Percentiles rank a stretch among this genome's conserved stretches.
These are phyloP conservation scores for Mesopsocus fuscifrons DNA, from an alignment of 2,888 invertebrate species.

Conservation along the genomic window DNA sequence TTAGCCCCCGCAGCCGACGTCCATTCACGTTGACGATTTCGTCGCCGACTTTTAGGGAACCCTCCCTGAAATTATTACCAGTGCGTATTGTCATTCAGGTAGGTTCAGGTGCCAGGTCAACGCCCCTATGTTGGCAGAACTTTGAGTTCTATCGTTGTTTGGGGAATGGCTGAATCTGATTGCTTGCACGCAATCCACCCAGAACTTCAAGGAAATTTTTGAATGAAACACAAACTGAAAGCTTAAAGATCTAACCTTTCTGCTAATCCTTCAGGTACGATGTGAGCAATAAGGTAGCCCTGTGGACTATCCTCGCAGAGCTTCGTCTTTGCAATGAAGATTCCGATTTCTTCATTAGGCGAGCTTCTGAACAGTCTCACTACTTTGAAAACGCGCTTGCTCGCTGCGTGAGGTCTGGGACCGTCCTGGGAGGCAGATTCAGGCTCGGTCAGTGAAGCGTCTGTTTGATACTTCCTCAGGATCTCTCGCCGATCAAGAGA, in stretches of 20 bases:
- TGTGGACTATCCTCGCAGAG: slow-evolving; percentile 38
- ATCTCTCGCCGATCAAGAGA: slow-evolving; percentile 10
- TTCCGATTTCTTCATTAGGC: slow-evolving; percentile 44
- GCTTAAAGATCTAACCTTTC: slow-evolving; percentile 47
- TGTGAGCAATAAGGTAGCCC: slow-evolving; percentile 49
- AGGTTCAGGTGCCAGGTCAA: not conserved
- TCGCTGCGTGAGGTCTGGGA: slow-evolving; percentile 26
- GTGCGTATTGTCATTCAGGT: not conserved
- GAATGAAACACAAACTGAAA: no score
- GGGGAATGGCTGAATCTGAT: no score
- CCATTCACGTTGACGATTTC: slow-evolving; percentile 56
- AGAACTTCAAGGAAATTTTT: no score
- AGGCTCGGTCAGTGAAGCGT: slow-evolving; percentile 25
- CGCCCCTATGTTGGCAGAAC: no score
- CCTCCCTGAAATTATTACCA: slow-evolving; percentile 32
- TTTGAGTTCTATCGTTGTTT: no score
- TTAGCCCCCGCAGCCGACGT: slow-evolving; percentile 41
- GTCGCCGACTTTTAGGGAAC: slow-evolving; percentile 44
- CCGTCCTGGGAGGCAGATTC: slow-evolving; percentile 24
- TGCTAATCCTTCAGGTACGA: slow-evolving; percentile 48
- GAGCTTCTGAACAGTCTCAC: slow-evolving; percentile 36
- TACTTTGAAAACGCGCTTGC: slow-evolving; percentile 22
- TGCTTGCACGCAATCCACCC: no score
- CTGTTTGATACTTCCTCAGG: slow-evolving; percentile 22
- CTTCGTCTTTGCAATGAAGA: slow-evolving; percentile 48